Base-by-base conservation (phyloP, 2,113 vertebrate species). In the Pangasianodon hypophthalmus region DNA sequence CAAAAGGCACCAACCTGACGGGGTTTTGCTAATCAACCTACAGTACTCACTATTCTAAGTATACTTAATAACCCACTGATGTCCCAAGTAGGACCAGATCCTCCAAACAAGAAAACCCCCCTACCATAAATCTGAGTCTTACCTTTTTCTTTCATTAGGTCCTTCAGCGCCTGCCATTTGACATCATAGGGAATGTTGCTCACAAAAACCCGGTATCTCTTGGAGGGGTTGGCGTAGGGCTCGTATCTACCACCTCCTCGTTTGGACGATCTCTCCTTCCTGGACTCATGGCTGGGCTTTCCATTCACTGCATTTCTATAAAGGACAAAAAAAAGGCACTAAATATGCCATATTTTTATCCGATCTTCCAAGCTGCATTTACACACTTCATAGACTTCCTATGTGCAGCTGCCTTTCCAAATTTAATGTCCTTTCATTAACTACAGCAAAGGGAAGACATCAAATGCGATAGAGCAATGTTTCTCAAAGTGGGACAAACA, bases 131-230 rank as follows among this genome's bases (percentile, higher is more conserved):
- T 32, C 32, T 19, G 29, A 62, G 86, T 64, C 95, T 95, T 98
- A 99, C 98, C 98, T 98, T 98, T 99, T 93, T 99, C 98, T 95
- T 99, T 99, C 95, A 99, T 98, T 91, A 99, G 96, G 93, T 99
- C 98, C 95, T 99, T 99, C 32, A 99, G 97, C 24, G 97, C 96
- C 95, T 99, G 98, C 98, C 98, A 99, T 94, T 99, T 99, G 91
- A 99, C 97, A 93, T 99, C 98, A 86, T 98, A 99, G 0, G 98
- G 98, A 91, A 99, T 99, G 95, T 99, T 99, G 95, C 98, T 99
- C 95, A 99, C 98, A 95, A 99, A 99, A 86, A 98, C 98, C 14
- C 97, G 93, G 95, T 97, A 99, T 96, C 98, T 94, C 73, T 96
- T 97, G 92, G 97, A 96, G 58, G 96, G 96, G 67, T 97, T 97